Base-by-base conservation (phyloP, 2,888 invertebrate species). In the Allophyes oxyacanthae region DNA sequence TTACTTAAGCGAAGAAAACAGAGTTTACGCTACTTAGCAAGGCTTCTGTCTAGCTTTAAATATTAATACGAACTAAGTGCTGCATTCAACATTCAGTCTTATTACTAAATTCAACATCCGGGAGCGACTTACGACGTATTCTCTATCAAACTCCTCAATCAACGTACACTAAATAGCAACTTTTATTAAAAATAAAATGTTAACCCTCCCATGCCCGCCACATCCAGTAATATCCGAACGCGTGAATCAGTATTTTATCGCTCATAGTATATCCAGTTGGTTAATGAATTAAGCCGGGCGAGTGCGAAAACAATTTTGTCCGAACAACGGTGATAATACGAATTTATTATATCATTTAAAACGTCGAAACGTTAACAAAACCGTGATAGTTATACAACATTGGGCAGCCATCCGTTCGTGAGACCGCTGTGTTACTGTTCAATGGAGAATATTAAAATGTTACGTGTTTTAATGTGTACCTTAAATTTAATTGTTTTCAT, bases 271-370 rank as follows among this genome's bases (percentile, higher is more conserved):
- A 86, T 84, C 77, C 84, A 81, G 74, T 69, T 64, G 78, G 86
- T 87, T 89, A 90, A 89, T 89, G 88, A 90, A 91, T 89, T 85
- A 87, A 88, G 79, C 84, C 83, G 78, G 70, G 79, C 79, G 83
- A 78, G 82, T 72, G 81, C 74, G 86, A 89, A 91, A 91, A 90
- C 89, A 90, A 91, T 91, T 90, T 89, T 80, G 87, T 84, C 81
- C 81, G 83, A 78, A 78, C 84, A 72, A 81, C 80, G 80, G 85
- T 80, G 91, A 88, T 91, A 90, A 91, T 90, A 81, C 83, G 79
- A 88, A 91, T 91, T 91, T 91, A 92, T 90, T 89, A 87, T 91
- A 90, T 91, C 89, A 89, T 91, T 89, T 90, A 89, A 89, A 80
- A 89, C 83, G 87, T 86, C 85, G 81, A 83, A 87, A 83, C 83